phyloP scores from a whole-genome alignment of 2,113 vertebrate species.

The Herpetotheres cachinnans region DNA sequence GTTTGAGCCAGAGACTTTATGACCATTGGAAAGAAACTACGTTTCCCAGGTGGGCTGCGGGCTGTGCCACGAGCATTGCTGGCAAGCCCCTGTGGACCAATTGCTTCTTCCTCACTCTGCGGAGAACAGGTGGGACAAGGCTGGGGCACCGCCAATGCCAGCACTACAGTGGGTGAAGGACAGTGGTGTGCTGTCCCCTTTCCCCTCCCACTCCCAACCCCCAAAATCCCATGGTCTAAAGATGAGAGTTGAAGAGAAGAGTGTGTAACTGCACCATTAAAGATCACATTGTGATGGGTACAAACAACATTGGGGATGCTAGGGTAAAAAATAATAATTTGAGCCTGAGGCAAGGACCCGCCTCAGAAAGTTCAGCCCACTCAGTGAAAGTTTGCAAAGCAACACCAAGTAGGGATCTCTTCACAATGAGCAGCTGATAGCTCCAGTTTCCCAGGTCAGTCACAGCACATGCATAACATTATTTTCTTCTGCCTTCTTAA shows the following conservation, averaged over 20 bases:
- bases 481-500: background rate
- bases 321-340: background rate
- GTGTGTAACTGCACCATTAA: background rate
- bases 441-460: background rate
- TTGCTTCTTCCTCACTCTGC: background rate
- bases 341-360: background rate
- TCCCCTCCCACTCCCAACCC: background rate
- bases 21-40: background rate
- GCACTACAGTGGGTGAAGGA: rapidly evolving
- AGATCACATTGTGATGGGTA: background rate
- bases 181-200: rapidly evolving
- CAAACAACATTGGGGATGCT: background rate
- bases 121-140: background rate
- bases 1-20: background rate
- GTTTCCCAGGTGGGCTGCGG: background rate
- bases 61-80: background rate
- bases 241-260: background rate
- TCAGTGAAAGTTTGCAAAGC: background rate
- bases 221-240: background rate
- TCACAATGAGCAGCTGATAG: background rate
- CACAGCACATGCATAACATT: background rate
- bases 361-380: background rate
- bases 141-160: background rate
- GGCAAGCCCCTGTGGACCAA: background rate
- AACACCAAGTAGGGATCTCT: background rate